phyloP scores from a whole-genome alignment of 92 coral and sea anemone genomes.

The Umimayanthus chanpuru region DNA sequence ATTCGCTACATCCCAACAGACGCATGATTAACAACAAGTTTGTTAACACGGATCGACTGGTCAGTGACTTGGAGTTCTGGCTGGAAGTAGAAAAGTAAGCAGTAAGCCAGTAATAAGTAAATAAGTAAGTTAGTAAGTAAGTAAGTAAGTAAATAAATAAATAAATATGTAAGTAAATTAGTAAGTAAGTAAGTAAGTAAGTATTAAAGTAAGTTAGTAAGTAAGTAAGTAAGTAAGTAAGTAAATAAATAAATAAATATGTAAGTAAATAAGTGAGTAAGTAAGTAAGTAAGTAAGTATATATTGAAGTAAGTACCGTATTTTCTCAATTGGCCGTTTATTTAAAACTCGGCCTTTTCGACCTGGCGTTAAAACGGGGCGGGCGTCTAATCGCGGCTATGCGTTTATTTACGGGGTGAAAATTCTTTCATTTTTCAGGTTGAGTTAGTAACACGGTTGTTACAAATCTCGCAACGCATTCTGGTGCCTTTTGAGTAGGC shows the following conservation, averaged over 20 bases:
- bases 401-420: too few relatives aligned
- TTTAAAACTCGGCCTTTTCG: too few relatives aligned
- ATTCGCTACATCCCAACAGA: constrained; percentile 70
- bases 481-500: too few relatives aligned
- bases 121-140: neutral
- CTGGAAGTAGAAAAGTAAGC: constrained; percentile 87
- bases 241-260: neutral
- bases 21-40: constrained; percentile 89
- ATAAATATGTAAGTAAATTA: neutral
- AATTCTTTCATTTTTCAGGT: too few relatives aligned
- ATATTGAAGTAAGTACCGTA: too few relatives aligned
- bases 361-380: too few relatives aligned
- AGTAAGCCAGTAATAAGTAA: neutral
- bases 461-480: too few relatives aligned
- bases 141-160: neutral
- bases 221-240: neutral
- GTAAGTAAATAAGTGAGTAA: neutral
- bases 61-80: constrained; percentile 90
- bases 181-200: neutral
- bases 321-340: too few relatives aligned
- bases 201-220: too few relatives aligned
- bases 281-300: neutral
- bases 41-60: constrained; percentile 78
- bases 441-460: too few relatives aligned
- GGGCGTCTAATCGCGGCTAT: too few relatives aligned